phyloP scores from a whole-genome alignment of 2,797 vertebrate species.

The Pristis pectinata region DNA sequence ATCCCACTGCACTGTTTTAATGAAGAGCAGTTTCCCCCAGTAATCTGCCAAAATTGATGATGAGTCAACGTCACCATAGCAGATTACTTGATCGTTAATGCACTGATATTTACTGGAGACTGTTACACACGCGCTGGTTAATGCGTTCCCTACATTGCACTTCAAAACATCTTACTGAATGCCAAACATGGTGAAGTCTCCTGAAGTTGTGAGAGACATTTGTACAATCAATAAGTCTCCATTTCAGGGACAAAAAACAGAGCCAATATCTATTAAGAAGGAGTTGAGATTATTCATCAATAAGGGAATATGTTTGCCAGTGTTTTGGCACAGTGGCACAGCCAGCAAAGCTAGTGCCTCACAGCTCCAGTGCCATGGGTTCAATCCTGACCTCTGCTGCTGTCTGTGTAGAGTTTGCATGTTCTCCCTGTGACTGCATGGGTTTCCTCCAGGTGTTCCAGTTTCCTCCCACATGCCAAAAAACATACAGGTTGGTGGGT shows the following conservation, averaged over 20 bases:
- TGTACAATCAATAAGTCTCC: too few relatives aligned
- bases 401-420: too few relatives aligned
- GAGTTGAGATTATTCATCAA: background rate
- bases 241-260: background rate
- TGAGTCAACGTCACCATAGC: background rate
- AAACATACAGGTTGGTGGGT: too few relatives aligned
- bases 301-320: background rate
- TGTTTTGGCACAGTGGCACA: background rate
- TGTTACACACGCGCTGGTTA: background rate
- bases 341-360: too few relatives aligned
- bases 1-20: background rate
- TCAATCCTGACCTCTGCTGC: too few relatives aligned
- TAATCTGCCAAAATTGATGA: background rate
- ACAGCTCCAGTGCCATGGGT: too few relatives aligned
- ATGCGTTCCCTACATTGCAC: background rate
- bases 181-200: background rate
- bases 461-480: too few relatives aligned
- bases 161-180: background rate
- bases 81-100: background rate
- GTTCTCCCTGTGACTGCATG: too few relatives aligned
- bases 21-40: background rate
- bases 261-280: background rate
- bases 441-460: too few relatives aligned
- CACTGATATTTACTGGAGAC: background rate
- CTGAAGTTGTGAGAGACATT: background rate